Conservation (phyloP, 2,888 invertebrate species). For the Lithophane semibrunnea region DNA sequence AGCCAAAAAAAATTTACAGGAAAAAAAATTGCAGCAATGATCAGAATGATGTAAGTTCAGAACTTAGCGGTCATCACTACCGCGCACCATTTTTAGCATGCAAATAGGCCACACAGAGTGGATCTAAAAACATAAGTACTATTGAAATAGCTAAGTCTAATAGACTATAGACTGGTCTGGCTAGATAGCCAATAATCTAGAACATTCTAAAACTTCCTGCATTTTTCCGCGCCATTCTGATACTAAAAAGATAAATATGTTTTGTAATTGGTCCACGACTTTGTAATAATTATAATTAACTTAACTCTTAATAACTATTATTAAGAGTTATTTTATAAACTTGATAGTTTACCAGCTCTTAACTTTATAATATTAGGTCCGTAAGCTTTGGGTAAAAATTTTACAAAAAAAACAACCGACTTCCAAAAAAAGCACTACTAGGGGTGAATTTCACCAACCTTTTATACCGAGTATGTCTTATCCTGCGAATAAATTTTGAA, state of each 20-base stretch:
- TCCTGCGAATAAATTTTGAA: too few species aligned
- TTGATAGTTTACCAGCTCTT: neutral
- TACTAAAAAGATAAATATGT: conserved; percentile 16
- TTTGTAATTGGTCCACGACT: conserved; percentile 7
- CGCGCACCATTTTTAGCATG: conserved; percentile 46
- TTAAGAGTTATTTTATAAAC: neutral
- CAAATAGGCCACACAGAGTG: conserved; percentile 61
- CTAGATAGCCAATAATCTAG: conserved; percentile 37
- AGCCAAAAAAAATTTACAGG: too few species aligned
- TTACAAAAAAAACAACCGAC: too few species aligned
- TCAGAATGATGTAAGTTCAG: neutral
- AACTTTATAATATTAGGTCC: neutral
- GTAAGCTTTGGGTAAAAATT: too few species aligned
- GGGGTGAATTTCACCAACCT: too few species aligned
- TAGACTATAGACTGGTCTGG: conserved; percentile 37
- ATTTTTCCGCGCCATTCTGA: conserved; percentile 30
- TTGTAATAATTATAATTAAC: conserved; percentile 9
- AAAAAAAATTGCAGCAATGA: conserved; percentile 9
- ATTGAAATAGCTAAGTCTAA: conserved; percentile 48
- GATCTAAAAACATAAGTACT: conserved; percentile 50
- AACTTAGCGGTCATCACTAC: conserved; percentile 25
- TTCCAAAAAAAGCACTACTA: too few species aligned
- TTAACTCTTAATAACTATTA: neutral
- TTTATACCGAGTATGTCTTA: too few species aligned
- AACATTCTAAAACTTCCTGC: conserved; percentile 42